Evolutionary conservation across 2,888 invertebrate genomes (phyloP), one percentile per base, ranked within the genome.

Genomic region (Ormyrus rosae): DNA sequence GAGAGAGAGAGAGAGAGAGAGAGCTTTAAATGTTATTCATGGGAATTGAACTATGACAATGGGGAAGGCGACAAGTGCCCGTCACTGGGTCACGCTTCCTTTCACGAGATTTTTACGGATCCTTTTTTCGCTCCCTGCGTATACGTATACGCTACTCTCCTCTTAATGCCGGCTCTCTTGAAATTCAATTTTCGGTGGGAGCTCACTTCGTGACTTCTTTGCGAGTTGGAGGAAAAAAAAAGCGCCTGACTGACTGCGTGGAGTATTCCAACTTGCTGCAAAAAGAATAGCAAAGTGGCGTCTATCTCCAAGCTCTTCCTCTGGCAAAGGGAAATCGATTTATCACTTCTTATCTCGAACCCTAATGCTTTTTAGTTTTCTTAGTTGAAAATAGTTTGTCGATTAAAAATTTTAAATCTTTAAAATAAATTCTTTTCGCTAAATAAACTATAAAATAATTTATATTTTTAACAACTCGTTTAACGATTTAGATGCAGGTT

Each of bases 1-100:
- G n/a, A 48, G 11, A 19, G 19, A 61, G 55, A n/a, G 63, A 10
- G 60, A 46, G 50, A 10, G 7, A 51, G n/a, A 48, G 11, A 19
- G 19, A 61, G 55, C 65, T 65, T 80, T 75, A 71, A 71, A 80
- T 76, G 70, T 70, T 80, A 75, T 80, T 80, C 67, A 71, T 71
- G 80, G 55, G 65, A 71, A 80, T 80, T 71, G 75, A 80, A 48
- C 74, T 80, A 74, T 71, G 71, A 76, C 71, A 67, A 67, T 65
- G 53, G 64, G 19, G 13, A 63, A 60, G 19, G n/a, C 19, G n/a
- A 56, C 50, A 13, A 67, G 53, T 45, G 45, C 19, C 51, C 77
- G 45, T 56, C 71, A 77, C 51, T 71, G 7, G 72, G 60, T 67
- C 67, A 55, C 53, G 56, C 45, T 1, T 76, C 56, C 34, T 45